Evolutionary conservation across 2,888 invertebrate species (phyloP).

Genomic region (Leucophora obtusa): DNA sequence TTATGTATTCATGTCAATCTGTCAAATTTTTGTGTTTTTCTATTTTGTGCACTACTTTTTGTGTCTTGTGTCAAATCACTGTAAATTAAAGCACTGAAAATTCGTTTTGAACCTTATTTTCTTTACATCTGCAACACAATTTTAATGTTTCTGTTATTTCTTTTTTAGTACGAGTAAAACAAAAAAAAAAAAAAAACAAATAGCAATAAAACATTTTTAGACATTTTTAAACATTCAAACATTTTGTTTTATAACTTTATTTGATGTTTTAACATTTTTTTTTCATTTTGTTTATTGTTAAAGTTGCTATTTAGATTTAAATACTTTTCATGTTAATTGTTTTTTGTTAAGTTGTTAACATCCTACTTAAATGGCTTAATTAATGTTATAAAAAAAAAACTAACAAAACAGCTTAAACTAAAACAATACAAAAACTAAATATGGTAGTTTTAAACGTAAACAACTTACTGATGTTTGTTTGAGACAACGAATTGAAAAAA

Average conservation of each 20-base stretch:
- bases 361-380: constrained; percentile 64
- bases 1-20: too few species aligned
- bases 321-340: constrained; percentile 57
- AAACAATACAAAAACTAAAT: constrained; percentile 2
- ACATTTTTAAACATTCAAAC: constrained; percentile 11
- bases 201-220: constrained; percentile 4
- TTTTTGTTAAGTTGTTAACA: constrained; percentile 60
- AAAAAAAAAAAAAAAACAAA: too few species aligned
- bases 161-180: too few species aligned
- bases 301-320: constrained; percentile 42
- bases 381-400: constrained; percentile 46
- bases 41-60: too few species aligned
- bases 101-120: background rate
- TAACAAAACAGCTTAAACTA: background rate
- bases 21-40: too few species aligned
- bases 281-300: constrained; percentile 10
- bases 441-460: background rate
- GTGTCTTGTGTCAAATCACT: too few species aligned
- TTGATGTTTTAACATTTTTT: constrained; percentile 9
- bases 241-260: constrained; percentile 32
- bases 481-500: constrained; percentile 8
- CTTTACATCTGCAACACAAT: too few species aligned
- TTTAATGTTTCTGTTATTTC: background rate
- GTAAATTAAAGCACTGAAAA: background rate
- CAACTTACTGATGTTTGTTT: background rate